Conservation (phyloP, 2,888 invertebrate species). For the Leptopterna dolabrata region DNA sequence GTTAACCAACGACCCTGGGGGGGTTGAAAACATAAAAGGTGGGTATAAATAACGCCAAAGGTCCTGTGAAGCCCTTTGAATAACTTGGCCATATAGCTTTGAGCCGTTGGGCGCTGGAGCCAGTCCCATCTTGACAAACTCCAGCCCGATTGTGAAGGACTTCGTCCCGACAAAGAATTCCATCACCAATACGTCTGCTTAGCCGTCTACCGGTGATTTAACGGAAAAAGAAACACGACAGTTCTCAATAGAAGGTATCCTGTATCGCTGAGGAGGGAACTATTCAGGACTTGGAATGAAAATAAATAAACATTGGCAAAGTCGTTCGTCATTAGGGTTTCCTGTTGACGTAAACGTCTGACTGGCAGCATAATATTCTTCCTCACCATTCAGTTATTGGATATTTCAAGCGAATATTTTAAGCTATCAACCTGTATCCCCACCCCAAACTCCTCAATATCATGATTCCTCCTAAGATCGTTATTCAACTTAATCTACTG, state of each 20-base stretch:
- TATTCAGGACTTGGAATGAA: background rate
- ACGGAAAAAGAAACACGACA: background rate
- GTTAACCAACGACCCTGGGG: background rate
- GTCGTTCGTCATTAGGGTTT: background rate
- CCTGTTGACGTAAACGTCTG: background rate
- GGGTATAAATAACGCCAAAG: background rate
- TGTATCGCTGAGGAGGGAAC: too few relatives aligned
- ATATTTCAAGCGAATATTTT: too few relatives aligned
- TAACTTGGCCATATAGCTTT: background rate
- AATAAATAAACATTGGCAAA: background rate
- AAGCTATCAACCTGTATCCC: too few relatives aligned
- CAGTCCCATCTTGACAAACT: background rate
- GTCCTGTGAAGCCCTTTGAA: background rate
- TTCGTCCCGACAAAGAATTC: background rate
- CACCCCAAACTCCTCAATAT: too few relatives aligned
- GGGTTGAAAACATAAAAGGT: background rate
- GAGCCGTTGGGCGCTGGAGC: background rate
- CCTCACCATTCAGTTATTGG: background rate
- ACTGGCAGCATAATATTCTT: background rate
- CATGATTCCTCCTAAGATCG: too few relatives aligned
- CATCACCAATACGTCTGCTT: background rate
- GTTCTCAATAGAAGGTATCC: too few relatives aligned
- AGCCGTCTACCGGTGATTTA: background rate
- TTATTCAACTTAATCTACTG: too few relatives aligned
- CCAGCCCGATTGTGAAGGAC: background rate